Conservation (phyloP, 2,113 vertebrate genomes). For the Strix uralensis region DNA sequence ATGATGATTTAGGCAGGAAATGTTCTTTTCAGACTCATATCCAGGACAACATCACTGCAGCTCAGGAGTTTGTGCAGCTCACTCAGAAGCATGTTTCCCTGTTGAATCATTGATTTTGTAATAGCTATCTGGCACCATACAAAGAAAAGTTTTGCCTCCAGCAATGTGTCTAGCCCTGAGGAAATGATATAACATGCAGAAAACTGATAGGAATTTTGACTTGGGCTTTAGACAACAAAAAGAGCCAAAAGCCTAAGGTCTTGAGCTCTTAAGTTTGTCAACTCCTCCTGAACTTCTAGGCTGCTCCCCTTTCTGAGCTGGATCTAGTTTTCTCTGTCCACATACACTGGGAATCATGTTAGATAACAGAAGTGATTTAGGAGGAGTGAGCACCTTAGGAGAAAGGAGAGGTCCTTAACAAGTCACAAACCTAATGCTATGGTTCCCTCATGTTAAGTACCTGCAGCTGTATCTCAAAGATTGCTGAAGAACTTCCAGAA, state of each 20-base stretch:
- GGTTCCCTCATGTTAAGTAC: not conserved
- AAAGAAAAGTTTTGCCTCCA: not conserved
- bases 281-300: not conserved
- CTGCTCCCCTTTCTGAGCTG: not conserved
- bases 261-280: not conserved
- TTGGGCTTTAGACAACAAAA: not conserved
- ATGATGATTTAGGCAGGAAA: not conserved
- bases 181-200: not conserved
- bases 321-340: not conserved
- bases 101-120: not conserved
- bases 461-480: not conserved
- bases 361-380: not conserved
- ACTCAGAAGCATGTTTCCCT: not conserved
- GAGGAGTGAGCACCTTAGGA: not conserved
- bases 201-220: not conserved
- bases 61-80: not conserved
- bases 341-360: not conserved
- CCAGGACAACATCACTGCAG: not conserved
- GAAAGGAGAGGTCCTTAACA: not conserved
- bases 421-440: not conserved
- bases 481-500: not conserved
- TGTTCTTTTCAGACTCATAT: not conserved
- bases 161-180: not conserved
- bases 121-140: not conserved
- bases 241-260: not conserved